Base-by-base conservation (phyloP, 2,888 invertebrate species). In the Agrochola macilenta region DNA sequence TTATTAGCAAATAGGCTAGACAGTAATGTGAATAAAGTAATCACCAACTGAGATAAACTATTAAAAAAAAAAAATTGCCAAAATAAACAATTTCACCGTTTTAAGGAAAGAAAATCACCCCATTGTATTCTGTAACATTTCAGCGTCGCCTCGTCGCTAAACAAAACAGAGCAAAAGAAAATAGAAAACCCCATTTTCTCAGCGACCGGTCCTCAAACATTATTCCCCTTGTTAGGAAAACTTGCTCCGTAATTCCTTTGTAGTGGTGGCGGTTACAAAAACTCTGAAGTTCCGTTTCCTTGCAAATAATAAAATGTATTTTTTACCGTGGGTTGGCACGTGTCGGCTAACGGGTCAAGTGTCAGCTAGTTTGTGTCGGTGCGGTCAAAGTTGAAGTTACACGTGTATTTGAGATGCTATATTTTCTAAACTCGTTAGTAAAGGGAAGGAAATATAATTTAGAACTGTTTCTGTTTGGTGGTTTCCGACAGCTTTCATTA, bases 181-280 rank as follows among this genome's bases (percentile, higher is more conserved):
- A 61, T 43, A 43, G 30, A 64, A 68, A 80, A 52, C 17, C 30
- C 43, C 30, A 57, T 81, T 82, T 78, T 84, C 71, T 66, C 52
- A 52, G 46, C 46, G 57, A 69, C 20, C 23, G 35, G 43, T 61
- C 9, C 12, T 61, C 54, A 66, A 63, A 54, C 26, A 83, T 83
- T 70, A 69, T 79, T 79, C 46, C 43, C 39, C 61, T 74, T 75
- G 75, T 64, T 68, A 70, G 14, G 54, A 70, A 75, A 84, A 84
- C 74, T 84, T 66, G 58, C 49, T 61, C 52, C 61, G 35, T 66
- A 66, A 70, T 69, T 63, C 63, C 54, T 63, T 69, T 69, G 77
- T 82, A 46, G 49, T n/a, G 20, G 30, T 58, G 57, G 58, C n/a
- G 64, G 76, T 52, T 35, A 82, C 23, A 82, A 76, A 64, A 68